phyloP scores from a whole-genome alignment of 2,113 vertebrate genomes.

The Telmatochromis sp. region DNA sequence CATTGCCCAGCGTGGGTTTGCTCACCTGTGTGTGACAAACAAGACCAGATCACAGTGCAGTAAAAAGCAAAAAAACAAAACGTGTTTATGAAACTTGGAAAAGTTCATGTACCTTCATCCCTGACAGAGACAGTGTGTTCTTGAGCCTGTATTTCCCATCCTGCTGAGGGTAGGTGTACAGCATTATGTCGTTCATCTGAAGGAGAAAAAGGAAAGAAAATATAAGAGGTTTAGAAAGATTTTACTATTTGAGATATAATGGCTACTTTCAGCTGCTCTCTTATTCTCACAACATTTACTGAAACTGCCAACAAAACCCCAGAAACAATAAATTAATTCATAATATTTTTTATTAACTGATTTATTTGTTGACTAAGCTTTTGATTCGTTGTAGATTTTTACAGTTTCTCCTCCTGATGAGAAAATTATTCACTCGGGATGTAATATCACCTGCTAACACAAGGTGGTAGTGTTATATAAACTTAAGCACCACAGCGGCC shows the following conservation, averaged over 20 bases:
- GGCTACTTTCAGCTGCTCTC: background rate
- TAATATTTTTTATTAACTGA: background rate
- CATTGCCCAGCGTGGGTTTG: conserved; percentile 77
- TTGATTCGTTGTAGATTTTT: background rate
- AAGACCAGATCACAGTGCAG: background rate
- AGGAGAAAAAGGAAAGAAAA: background rate
- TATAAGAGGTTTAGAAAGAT: background rate
- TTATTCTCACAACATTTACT: background rate
- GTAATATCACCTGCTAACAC: conserved; percentile 9
- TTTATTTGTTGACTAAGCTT: background rate
- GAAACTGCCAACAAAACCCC: background rate
- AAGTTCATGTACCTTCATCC: conserved; percentile 78
- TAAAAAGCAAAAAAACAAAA: background rate
- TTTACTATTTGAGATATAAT: background rate
- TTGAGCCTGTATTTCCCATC: conserved; percentile 90
- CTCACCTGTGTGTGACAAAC: conserved; percentile 74
- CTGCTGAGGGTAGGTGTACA: conserved; percentile 91
- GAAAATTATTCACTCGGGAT: background rate
- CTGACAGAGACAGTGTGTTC: conserved; percentile 79
- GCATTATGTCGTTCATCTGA: conserved; percentile 90
- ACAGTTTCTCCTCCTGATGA: background rate
- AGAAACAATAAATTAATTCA: background rate
- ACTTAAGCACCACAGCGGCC: background rate
- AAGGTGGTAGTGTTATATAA: conserved; percentile 10
- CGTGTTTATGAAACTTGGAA: background rate